Conservation (phyloP, 2,113 vertebrate species). For the Lophura nycthemera region DNA sequence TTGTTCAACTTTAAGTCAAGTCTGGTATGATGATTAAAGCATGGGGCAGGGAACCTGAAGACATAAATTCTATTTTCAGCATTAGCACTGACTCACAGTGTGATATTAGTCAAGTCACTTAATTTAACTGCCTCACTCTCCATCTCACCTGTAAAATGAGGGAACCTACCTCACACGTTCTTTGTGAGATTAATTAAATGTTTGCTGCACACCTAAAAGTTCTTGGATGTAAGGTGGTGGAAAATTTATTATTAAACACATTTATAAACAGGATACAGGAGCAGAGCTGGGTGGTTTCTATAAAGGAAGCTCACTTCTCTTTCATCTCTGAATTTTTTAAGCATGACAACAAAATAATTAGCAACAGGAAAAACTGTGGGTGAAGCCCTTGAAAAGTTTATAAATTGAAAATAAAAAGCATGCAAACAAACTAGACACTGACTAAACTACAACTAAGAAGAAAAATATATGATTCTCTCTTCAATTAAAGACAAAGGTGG, state of each 20-base stretch:
- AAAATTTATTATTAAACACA: slow-evolving; percentile 12
- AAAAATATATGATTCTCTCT: background rate
- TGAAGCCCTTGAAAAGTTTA: background rate
- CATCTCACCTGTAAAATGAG: slow-evolving; percentile 47
- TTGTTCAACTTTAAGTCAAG: background rate
- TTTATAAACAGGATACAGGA: background rate
- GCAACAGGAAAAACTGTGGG: background rate
- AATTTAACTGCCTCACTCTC: slow-evolving; percentile 36
- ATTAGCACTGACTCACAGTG: slow-evolving; percentile 53
- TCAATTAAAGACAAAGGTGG: background rate
- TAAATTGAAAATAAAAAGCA: background rate
- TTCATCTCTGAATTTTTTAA: slow-evolving; percentile 20
- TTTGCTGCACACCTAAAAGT: background rate
- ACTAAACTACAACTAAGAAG: background rate
- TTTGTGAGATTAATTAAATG: slow-evolving; percentile 42
- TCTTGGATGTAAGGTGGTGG: background rate
- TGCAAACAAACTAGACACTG: background rate
- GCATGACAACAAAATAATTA: slow-evolving; percentile 18
- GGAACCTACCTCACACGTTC: slow-evolving; percentile 34
- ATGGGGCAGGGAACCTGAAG: slow-evolving; percentile 10
- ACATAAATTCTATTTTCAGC: slow-evolving; percentile 34
- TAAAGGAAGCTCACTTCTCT: background rate
- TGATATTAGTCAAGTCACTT: slow-evolving; percentile 40
- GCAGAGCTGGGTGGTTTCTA: background rate
- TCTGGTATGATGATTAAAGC: slow-evolving; percentile 27